A percentile compares a stretch with the other conserved stretches of the same genome.
Evolutionary conservation across 2,888 invertebrate species (phyloP).

Genomic region (Thecocarcelia acutangulata): DNA sequence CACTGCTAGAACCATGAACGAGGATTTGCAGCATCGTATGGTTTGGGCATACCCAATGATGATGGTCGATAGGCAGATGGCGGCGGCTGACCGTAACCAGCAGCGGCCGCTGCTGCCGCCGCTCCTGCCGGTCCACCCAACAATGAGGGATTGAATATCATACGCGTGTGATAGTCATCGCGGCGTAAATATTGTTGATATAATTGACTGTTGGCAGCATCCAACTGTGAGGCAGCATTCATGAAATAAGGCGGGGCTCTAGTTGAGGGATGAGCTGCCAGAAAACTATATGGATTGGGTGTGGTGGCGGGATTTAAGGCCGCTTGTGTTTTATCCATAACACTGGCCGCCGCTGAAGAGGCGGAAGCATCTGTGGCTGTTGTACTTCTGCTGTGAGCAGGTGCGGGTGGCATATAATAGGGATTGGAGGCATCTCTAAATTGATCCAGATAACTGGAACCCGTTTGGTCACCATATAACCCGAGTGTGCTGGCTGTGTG

Average conservation of each 20-base stretch:
- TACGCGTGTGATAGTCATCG: constrained; percentile 85
- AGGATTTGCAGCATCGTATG: constrained; percentile 87
- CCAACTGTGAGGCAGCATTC: constrained; percentile 82
- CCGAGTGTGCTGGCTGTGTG: constrained; percentile 84
- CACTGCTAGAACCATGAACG: constrained; percentile 86
- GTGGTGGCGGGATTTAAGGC: constrained; percentile 80
- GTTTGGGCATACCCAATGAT: constrained; percentile 86
- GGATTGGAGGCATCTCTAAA: constrained; percentile 85
- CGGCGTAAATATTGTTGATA: constrained; percentile 89
- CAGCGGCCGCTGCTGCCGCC: constrained; percentile 86
- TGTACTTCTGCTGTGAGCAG: constrained; percentile 82
- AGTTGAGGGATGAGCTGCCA: constrained; percentile 82
- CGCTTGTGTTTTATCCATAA: constrained; percentile 81
- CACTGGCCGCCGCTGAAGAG: constrained; percentile 67
- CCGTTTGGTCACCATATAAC: constrained; percentile 80
- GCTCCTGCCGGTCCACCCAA: constrained; percentile 82
- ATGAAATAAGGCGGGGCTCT: constrained; percentile 85
- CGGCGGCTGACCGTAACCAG: constrained; percentile 84
- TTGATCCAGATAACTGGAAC: constrained; percentile 87
- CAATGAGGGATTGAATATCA: constrained; percentile 82
- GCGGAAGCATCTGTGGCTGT: constrained; percentile 71
- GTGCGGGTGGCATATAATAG: constrained; percentile 82
- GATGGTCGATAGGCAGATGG: constrained; percentile 84
- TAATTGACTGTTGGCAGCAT: constrained; percentile 85
- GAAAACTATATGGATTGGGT: constrained; percentile 83